Evolutionary conservation across 2,797 vertebrate species (phyloP).

Genomic region (Adelosebastes latens): DNA sequence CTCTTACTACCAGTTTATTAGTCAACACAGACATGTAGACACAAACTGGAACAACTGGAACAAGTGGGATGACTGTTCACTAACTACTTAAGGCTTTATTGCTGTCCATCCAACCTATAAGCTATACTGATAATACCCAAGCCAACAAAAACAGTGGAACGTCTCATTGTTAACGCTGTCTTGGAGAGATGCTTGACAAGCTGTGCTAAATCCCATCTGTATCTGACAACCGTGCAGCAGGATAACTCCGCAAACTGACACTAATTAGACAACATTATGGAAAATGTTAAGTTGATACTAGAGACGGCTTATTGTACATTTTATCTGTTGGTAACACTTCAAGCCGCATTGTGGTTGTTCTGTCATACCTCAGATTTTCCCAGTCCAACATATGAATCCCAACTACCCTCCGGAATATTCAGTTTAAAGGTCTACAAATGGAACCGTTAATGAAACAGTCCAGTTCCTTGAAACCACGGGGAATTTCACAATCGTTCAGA

Average conservation of each 20-base stretch:
- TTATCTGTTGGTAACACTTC: neutral
- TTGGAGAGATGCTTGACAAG: constrained; percentile 4
- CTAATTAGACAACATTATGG: neutral
- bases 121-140: neutral
- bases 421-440: neutral
- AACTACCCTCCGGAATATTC: neutral
- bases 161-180: constrained; percentile 36
- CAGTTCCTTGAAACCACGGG: neutral
- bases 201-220: constrained; percentile 8
- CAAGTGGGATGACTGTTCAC: neutral
- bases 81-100: neutral
- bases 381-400: neutral
- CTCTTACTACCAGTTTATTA: neutral
- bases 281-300: neutral
- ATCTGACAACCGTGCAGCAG: constrained; percentile 1
- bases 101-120: neutral
- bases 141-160: constrained; percentile 45
- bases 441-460: neutral
- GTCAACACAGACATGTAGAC: neutral
- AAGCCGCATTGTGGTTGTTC: neutral
- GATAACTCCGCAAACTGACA: constrained; percentile 1
- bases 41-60: neutral
- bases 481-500: neutral
- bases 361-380: neutral
- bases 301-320: neutral